Conservation (phyloP, 2,888 invertebrate genomes). For the Tribolium freemani region DNA sequence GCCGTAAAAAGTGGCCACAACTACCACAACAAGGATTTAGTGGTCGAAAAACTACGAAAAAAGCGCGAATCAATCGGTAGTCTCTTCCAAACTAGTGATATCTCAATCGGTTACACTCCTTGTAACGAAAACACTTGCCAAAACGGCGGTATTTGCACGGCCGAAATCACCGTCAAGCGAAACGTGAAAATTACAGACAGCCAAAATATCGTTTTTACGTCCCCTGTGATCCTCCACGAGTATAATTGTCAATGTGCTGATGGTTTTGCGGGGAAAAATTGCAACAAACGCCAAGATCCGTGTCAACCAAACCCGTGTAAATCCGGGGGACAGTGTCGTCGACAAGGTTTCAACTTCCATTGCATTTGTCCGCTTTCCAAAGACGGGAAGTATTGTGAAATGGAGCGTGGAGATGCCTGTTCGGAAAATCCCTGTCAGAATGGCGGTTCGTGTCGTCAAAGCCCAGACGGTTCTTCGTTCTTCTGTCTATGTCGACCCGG, state of each 20-base stretch:
- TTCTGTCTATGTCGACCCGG: constrained; percentile 94
- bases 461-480: constrained; percentile 89
- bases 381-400: constrained; percentile 88
- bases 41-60: constrained; percentile 75
- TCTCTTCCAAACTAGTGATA: constrained; percentile 73
- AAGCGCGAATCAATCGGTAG: constrained; percentile 77
- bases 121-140: constrained; percentile 81
- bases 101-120: constrained; percentile 83
- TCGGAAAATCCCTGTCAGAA: constrained; percentile 90
- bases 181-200: constrained; percentile 85
- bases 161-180: constrained; percentile 78
- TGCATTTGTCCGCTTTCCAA: constrained; percentile 85
- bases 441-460: constrained; percentile 92
- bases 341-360: constrained; percentile 86
- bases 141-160: constrained; percentile 84
- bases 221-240: constrained; percentile 84
- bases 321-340: constrained; percentile 86
- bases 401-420: constrained; percentile 88
- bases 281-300: constrained; percentile 91
- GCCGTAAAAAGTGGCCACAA: constrained; percentile 74
- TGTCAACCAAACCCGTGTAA: constrained; percentile 92
- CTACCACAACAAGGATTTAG: constrained; percentile 76
- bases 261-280: constrained; percentile 86
- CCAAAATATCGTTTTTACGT: constrained; percentile 84
- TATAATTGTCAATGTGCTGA: constrained; percentile 86